Conservation (phyloP, 2,888 invertebrate genomes). For the Erebia epiphron region DNA sequence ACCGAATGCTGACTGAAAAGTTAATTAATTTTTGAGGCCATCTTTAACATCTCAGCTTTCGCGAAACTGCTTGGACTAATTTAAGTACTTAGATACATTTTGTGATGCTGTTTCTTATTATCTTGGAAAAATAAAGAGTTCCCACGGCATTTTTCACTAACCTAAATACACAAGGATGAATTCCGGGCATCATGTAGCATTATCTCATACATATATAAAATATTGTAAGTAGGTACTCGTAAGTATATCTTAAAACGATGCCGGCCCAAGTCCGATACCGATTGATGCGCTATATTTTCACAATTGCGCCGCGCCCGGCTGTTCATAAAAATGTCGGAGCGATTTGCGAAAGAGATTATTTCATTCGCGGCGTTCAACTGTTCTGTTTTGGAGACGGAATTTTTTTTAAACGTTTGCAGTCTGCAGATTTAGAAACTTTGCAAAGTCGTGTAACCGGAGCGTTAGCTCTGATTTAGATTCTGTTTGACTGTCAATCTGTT, state of each 20-base stretch:
- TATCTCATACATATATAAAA: too few species aligned
- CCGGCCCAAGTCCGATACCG: not conserved
- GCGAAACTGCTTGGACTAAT: too few species aligned
- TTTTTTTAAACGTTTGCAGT: constrained; percentile 15
- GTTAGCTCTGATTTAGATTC: constrained; percentile 23
- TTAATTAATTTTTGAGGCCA: not conserved
- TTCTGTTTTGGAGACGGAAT: constrained; percentile 27
- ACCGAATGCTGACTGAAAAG: too few species aligned
- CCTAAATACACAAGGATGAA: too few species aligned
- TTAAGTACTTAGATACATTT: too few species aligned
- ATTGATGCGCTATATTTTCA: constrained; percentile 3
- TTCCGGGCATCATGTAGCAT: too few species aligned
- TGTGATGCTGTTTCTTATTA: too few species aligned
- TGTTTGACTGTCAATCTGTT: constrained; percentile 5
- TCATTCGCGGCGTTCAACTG: constrained; percentile 26
- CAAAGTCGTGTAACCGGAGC: constrained; percentile 21
- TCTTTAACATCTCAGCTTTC: not conserved
- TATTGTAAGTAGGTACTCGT: too few species aligned
- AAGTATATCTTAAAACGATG: too few species aligned
- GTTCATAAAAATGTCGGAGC: constrained; percentile 22
- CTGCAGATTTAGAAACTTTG: constrained; percentile 26
- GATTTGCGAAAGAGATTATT: constrained; percentile 27
- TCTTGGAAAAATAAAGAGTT: too few species aligned
- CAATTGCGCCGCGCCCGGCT: constrained; percentile 10
- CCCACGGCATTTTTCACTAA: too few species aligned